These are phyloP conservation scores for Baryphthengus martii DNA, from an alignment of 2,113 vertebrate species.

Conservation along the genomic window DNA sequence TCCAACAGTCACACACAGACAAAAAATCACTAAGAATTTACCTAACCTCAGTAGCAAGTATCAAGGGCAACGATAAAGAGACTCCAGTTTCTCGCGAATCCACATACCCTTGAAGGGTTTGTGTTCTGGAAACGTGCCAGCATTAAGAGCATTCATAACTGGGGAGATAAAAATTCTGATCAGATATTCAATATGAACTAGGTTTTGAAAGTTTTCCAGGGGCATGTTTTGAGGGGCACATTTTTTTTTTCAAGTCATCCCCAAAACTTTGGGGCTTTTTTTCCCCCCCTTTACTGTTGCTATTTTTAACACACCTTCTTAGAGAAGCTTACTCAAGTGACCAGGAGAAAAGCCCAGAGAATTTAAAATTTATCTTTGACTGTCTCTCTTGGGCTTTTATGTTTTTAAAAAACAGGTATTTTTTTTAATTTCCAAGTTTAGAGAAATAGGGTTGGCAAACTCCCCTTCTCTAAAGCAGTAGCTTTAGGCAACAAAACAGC, in stretches of 20 bases:
- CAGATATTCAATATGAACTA: not conserved
- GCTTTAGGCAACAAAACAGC: slow-evolving; percentile 1
- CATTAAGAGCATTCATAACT: not conserved
- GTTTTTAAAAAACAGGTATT: not conserved
- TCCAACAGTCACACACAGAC: not conserved
- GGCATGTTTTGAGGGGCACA: not conserved
- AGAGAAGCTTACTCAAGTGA: not conserved
- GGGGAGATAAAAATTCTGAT: not conserved
- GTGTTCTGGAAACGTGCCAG: not conserved
- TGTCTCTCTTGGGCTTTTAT: not conserved
- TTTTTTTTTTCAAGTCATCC: too few species aligned
- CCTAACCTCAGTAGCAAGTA: not conserved
- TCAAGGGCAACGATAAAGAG: not conserved
- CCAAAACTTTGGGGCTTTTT: not conserved
- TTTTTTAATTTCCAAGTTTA: not conserved
- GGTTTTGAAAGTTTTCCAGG: not conserved
- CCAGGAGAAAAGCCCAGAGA: not conserved
- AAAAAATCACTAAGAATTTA: not conserved
- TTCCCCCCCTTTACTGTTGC: not conserved
- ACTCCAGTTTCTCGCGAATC: not conserved
- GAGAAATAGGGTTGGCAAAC: not conserved
- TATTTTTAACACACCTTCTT: not conserved
- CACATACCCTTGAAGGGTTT: not conserved
- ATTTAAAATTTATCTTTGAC: not conserved
- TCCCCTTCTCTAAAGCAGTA: not conserved